Percentiles rank a stretch among this genome's conserved stretches.
These are phyloP conservation scores for Seriola rivoliana DNA, from an alignment of 2,113 vertebrate genomes.

Conservation along the genomic window DNA sequence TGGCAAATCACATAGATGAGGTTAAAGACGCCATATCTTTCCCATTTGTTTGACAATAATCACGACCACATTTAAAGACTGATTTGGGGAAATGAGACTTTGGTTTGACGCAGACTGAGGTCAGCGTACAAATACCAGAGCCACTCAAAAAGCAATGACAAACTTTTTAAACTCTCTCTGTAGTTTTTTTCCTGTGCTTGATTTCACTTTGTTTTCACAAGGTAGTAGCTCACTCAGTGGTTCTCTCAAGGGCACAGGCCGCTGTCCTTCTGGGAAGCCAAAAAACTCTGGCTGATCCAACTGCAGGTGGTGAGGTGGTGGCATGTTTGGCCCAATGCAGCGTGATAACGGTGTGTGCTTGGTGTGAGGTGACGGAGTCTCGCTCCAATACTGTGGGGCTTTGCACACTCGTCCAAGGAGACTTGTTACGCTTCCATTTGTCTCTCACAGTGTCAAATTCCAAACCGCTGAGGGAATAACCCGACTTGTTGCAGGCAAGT, in stretches of 20 bases:
- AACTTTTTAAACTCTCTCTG: constrained; percentile 20
- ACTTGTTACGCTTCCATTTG: constrained; percentile 48
- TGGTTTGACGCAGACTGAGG: constrained; percentile 34
- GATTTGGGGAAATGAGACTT: constrained; percentile 43
- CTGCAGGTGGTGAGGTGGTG: constrained; percentile 60
- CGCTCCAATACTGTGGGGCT: constrained; percentile 39
- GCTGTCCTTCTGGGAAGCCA: constrained; percentile 30
- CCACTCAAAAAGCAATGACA: constrained; percentile 9
- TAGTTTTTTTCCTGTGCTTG: constrained; percentile 22
- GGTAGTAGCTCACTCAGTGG: background rate
- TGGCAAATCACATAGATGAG: constrained; percentile 11
- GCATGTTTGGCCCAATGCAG: constrained; percentile 58
- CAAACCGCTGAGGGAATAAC: constrained; percentile 70
- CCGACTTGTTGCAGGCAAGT: constrained; percentile 50
- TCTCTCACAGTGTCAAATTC: constrained; percentile 68
- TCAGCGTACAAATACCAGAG: constrained; percentile 29
- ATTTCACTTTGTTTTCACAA: background rate
- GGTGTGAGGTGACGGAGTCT: constrained; percentile 63
- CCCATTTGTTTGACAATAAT: constrained; percentile 40
- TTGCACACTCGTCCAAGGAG: constrained; percentile 51
- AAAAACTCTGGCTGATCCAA: constrained; percentile 51
- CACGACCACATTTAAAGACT: constrained; percentile 22
- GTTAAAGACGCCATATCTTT: constrained; percentile 36
- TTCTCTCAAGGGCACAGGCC: constrained; percentile 46
- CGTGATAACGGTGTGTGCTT: constrained; percentile 50